A percentile compares a stretch with the other conserved stretches of the same genome.
Evolutionary conservation across 23 tunicate genomes (phyloP).

Genomic region (Phallusia fumigata): DNA sequence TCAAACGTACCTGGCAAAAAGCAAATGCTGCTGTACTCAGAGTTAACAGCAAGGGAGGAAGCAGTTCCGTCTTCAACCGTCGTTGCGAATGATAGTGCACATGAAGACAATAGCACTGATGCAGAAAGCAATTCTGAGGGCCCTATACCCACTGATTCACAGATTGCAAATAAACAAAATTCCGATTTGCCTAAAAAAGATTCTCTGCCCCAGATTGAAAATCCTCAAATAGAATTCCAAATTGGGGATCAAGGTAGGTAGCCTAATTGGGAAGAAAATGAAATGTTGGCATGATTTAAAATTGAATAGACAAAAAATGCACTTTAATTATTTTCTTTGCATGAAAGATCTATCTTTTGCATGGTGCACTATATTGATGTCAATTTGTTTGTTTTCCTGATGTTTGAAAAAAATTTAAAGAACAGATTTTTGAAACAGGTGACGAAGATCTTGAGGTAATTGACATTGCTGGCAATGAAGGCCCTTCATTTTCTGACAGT

Average conservation of each 20-base stretch:
- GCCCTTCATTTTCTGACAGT: constrained; percentile 32
- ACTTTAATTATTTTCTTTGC: background rate
- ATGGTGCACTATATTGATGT: background rate
- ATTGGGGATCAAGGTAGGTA: background rate
- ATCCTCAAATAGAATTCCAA: background rate
- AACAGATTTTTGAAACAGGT: background rate
- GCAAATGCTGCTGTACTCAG: background rate
- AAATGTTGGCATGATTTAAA: too few species aligned
- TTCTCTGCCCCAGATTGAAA: background rate
- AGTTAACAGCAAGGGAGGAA: background rate
- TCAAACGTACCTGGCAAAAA: background rate
- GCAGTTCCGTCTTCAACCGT: background rate
- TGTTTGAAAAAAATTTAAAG: background rate
- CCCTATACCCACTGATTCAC: background rate
- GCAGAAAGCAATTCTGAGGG: background rate
- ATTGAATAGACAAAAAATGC: too few species aligned
- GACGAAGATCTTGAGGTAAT: constrained; percentile 64
- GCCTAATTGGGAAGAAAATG: too few species aligned
- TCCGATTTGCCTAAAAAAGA: background rate
- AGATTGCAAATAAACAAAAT: background rate
- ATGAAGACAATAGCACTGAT: background rate
- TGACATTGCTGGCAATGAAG: constrained; percentile 53
- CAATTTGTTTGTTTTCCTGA: background rate
- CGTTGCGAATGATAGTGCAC: background rate
- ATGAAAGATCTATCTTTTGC: background rate